These are phyloP conservation scores for Galleria mellonella DNA, from an alignment of 1,140 invertebrate species.

Conservation along the genomic window DNA sequence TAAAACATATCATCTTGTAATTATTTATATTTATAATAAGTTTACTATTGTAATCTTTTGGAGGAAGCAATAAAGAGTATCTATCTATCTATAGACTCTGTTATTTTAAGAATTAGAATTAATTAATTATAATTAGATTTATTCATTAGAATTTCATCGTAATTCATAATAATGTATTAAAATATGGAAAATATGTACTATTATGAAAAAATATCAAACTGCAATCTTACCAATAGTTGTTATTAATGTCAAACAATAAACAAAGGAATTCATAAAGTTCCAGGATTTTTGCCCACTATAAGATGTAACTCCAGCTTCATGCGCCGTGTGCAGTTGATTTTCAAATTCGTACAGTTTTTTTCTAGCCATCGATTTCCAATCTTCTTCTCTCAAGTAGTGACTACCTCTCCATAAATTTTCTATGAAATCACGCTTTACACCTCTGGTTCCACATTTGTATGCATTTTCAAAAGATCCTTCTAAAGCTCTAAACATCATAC, in stretches of 20 bases:
- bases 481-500: slow-evolving; percentile 83
- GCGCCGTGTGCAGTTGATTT: slow-evolving; percentile 87
- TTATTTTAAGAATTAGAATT: too few relatives aligned
- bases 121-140: too few relatives aligned
- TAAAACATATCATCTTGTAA: too few relatives aligned
- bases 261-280: slow-evolving; percentile 94
- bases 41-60: too few relatives aligned
- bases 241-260: slow-evolving; percentile 93
- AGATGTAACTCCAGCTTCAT: slow-evolving; percentile 85
- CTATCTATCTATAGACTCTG: too few relatives aligned
- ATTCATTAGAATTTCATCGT: too few relatives aligned
- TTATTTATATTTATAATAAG: too few relatives aligned
- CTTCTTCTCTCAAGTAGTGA: slow-evolving; percentile 87
- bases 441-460: slow-evolving; percentile 90
- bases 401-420: slow-evolving; percentile 86
- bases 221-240: slow-evolving; percentile 92
- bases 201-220: slow-evolving; percentile 3
- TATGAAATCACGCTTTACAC: slow-evolving; percentile 89
- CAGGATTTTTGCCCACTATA: slow-evolving; percentile 91
- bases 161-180: too few relatives aligned
- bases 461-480: slow-evolving; percentile 89
- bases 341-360: slow-evolving; percentile 89
- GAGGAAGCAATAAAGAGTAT: too few relatives aligned
- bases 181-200: too few relatives aligned
- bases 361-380: slow-evolving; percentile 90